Percentiles rank a stretch among this genome's conserved stretches.
Evolutionary conservation across 2,113 vertebrate genomes (phyloP).

Genomic region (Prochilodus magdalenae): DNA sequence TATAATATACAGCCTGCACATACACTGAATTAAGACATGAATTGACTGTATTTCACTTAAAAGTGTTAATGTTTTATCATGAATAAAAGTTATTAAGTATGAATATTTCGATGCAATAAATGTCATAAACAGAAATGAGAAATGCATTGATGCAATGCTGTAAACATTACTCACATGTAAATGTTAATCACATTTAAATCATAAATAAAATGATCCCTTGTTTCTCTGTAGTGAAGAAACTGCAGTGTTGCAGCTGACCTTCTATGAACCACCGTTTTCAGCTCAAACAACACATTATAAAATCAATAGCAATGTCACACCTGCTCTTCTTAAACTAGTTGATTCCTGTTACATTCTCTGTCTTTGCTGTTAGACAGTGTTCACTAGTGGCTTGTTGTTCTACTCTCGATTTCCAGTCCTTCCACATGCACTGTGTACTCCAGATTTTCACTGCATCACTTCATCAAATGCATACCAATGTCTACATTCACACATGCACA

Average conservation of each 20-base stretch:
- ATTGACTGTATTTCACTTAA: background rate
- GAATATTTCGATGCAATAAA: too few relatives aligned
- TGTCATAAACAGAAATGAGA: too few relatives aligned
- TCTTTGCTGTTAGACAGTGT: background rate
- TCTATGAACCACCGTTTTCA: background rate
- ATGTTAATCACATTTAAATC: background rate
- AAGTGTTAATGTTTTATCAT: background rate
- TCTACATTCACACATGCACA: conserved; percentile 4
- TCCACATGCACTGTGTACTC: background rate
- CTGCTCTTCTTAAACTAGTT: background rate
- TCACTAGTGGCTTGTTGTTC: background rate
- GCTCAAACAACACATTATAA: background rate
- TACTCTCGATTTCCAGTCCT: background rate
- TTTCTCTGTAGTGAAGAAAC: background rate
- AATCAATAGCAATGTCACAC: background rate
- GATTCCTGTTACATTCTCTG: background rate
- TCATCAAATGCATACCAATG: background rate
- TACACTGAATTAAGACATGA: too few relatives aligned
- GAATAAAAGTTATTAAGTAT: too few relatives aligned
- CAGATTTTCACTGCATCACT: background rate
- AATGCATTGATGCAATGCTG: too few relatives aligned
- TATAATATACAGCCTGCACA: background rate
- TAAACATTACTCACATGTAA: too few relatives aligned
- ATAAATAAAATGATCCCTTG: background rate
- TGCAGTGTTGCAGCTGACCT: background rate